Percentiles rank a stretch among this genome's conserved stretches.
Conservation (phyloP, 2,888 invertebrate genomes). For the Drosophila formosana region DNA sequence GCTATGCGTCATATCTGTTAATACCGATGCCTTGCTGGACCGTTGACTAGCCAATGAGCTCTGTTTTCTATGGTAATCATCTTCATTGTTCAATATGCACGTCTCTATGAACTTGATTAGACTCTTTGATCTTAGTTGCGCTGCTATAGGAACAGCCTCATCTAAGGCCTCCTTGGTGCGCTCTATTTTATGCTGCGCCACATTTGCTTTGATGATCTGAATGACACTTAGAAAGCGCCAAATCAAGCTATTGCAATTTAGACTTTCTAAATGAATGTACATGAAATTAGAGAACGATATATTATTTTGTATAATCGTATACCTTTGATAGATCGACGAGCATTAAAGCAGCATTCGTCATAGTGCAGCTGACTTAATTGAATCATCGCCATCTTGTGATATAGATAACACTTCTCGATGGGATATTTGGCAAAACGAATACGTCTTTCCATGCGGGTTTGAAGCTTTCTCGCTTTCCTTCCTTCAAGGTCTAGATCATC, state of each 20-base stretch:
- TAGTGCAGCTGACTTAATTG: slow-evolving; percentile 73
- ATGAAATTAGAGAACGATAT: not conserved
- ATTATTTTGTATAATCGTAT: no score
- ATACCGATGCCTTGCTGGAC: slow-evolving; percentile 31
- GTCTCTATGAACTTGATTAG: slow-evolving; percentile 48
- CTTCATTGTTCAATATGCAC: slow-evolving; percentile 43
- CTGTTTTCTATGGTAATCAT: slow-evolving; percentile 31
- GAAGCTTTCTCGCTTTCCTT: slow-evolving; percentile 41
- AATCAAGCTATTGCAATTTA: slow-evolving; percentile 68
- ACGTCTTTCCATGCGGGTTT: slow-evolving; percentile 74
- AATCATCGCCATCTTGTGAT: slow-evolving; percentile 72
- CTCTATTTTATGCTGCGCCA: slow-evolving; percentile 79
- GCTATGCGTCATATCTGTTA: not conserved
- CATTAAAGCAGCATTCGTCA: slow-evolving; percentile 78
- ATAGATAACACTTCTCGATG: slow-evolving; percentile 79
- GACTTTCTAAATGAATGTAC: slow-evolving; percentile 46
- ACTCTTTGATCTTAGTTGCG: not conserved
- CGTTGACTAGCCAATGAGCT: slow-evolving; percentile 20
- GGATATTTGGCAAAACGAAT: slow-evolving; percentile 77
- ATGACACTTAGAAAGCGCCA: slow-evolving; percentile 78
- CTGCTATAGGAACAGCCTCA: slow-evolving; percentile 38
- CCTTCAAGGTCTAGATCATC: slow-evolving; percentile 58
- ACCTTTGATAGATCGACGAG: slow-evolving; percentile 71
- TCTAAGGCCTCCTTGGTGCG: slow-evolving; percentile 71
- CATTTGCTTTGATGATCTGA: slow-evolving; percentile 76